Conservation (phyloP, 2,888 invertebrate species). For the Amblyjoppa proteus region DNA sequence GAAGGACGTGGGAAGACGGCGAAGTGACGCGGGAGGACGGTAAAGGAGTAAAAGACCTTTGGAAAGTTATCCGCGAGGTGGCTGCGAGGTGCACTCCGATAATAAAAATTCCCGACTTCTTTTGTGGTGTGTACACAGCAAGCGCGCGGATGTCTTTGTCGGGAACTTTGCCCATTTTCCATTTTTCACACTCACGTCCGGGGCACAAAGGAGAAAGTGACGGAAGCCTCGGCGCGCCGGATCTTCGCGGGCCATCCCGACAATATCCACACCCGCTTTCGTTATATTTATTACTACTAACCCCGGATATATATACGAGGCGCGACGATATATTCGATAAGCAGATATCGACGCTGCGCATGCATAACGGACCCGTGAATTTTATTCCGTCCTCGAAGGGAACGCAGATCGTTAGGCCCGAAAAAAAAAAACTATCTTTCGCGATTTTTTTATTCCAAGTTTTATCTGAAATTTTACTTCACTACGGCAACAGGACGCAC, state of each 20-base stretch:
- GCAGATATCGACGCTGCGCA: background rate
- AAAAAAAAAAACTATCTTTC: background rate
- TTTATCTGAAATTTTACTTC: background rate
- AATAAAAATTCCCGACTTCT: conserved; percentile 63
- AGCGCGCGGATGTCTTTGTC: conserved; percentile 51
- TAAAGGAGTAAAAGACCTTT: conserved; percentile 47
- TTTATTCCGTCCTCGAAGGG: background rate
- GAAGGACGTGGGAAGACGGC: conserved; percentile 1
- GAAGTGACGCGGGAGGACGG: conserved; percentile 8
- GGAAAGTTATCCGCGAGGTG: conserved; percentile 51
- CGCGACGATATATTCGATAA: conserved; percentile 18
- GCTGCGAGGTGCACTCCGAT: conserved; percentile 44
- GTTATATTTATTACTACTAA: conserved; percentile 55
- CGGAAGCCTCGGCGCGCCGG: conserved; percentile 17
- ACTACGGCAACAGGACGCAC: too few relatives aligned
- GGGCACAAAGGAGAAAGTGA: conserved; percentile 22
- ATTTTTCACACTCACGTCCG: conserved; percentile 25
- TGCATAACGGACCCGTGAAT: background rate
- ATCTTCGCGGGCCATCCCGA: conserved; percentile 36
- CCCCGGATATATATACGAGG: conserved; percentile 9
- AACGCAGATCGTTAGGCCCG: background rate
- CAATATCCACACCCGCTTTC: conserved; percentile 11
- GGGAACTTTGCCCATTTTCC: conserved; percentile 43
- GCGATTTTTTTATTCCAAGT: background rate
- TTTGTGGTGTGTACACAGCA: conserved; percentile 51